Percentiles rank a stretch among this genome's conserved stretches.
Conservation (phyloP, 2,888 invertebrate species). For the Ochropacha duplaris region DNA sequence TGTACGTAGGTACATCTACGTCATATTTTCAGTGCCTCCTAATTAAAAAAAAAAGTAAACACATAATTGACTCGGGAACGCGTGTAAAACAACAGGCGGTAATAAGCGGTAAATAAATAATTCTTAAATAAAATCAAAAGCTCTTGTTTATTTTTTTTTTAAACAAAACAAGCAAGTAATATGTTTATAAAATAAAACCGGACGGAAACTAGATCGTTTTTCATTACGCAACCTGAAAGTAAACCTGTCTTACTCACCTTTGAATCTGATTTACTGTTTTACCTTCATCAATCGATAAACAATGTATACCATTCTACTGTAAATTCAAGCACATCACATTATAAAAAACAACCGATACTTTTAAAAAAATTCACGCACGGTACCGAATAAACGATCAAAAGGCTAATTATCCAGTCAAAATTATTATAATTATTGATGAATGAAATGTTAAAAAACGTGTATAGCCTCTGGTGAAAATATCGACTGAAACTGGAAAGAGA, state of each 20-base stretch:
- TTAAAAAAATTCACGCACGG: background rate
- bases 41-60: too few species aligned
- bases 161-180: background rate
- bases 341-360: background rate
- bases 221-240: background rate
- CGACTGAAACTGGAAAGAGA: constrained; percentile 45
- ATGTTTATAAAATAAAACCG: too few species aligned
- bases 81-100: too few species aligned
- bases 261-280: background rate
- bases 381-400: background rate
- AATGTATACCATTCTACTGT: background rate
- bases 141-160: too few species aligned
- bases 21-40: too few species aligned
- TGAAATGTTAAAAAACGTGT: constrained; percentile 14
- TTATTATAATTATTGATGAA: too few species aligned
- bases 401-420: too few species aligned
- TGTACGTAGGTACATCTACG: too few species aligned
- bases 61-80: too few species aligned
- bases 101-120: too few species aligned
- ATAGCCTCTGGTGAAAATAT: constrained; percentile 43
- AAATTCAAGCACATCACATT: background rate
- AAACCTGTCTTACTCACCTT: background rate
- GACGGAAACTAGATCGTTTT: too few species aligned
- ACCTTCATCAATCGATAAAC: background rate
- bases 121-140: too few species aligned